Evolutionary conservation across 1,140 invertebrate species (phyloP).

Genomic region (Ceratina australensis): DNA sequence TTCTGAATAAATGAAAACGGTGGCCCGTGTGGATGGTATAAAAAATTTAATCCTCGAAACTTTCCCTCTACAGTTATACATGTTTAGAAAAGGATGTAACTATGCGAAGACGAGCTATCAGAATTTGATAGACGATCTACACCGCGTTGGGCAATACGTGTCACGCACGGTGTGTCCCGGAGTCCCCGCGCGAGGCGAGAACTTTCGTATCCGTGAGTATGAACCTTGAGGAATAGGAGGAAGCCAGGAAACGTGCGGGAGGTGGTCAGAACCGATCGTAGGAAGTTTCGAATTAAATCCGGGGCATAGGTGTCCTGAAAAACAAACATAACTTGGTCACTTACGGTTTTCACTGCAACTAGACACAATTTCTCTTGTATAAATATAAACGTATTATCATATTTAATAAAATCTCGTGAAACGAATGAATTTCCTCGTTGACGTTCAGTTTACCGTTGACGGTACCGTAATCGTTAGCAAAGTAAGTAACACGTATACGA

Average conservation of each 20-base stretch:
- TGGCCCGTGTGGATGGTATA: too few relatives aligned
- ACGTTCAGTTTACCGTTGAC: too few relatives aligned
- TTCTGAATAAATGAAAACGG: background rate
- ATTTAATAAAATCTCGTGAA: too few relatives aligned
- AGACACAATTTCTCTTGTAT: too few relatives aligned
- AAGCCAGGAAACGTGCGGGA: conserved; percentile 17
- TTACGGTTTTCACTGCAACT: too few relatives aligned
- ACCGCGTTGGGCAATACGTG: background rate
- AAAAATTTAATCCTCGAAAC: background rate
- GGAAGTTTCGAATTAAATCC: conserved; percentile 49
- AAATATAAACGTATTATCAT: too few relatives aligned
- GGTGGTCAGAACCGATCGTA: conserved; percentile 22
- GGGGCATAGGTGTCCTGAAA: conserved; percentile 33
- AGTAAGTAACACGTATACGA: conserved; percentile 22
- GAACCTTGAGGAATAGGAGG: conserved; percentile 19
- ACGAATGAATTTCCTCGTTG: too few relatives aligned
- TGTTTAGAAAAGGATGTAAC: too few relatives aligned
- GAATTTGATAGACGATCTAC: conserved; percentile 7
- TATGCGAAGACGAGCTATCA: background rate
- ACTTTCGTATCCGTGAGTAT: conserved; percentile 13
- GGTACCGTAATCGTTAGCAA: conserved; percentile 55
- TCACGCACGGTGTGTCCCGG: background rate
- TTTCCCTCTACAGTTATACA: background rate
- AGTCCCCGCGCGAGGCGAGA: too few relatives aligned
- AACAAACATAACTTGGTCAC: too few relatives aligned